These are phyloP conservation scores for Homarus gammarus DNA, from an alignment of 2,888 invertebrate species.

Conservation along the genomic window DNA sequence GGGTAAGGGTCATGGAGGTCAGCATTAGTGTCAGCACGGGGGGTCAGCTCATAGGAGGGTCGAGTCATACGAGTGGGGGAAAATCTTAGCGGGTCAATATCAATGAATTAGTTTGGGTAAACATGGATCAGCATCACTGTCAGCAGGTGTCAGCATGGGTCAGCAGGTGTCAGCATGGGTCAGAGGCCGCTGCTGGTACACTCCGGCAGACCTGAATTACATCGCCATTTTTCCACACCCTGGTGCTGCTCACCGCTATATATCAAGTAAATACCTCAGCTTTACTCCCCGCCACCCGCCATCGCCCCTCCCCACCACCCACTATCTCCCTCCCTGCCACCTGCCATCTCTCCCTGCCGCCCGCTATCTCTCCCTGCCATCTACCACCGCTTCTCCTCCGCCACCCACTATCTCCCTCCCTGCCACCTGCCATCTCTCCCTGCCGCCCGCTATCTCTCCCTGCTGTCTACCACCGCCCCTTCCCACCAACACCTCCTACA, in stretches of 20 bases:
- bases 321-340: slow-evolving; percentile 6
- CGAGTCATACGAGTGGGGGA: no score
- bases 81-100: no score
- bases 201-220: slow-evolving; percentile 20
- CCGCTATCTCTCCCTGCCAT: not conserved
- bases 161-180: not conserved
- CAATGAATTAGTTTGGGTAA: no score
- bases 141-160: no score
- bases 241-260: slow-evolving; percentile 1
- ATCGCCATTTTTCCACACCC: not conserved
- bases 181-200: not conserved
- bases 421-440: no score
- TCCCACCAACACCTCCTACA: no score
- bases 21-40: no score
- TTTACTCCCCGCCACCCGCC: slow-evolving; percentile 1
- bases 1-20: no score
- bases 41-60: no score
- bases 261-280: slow-evolving; percentile 42
- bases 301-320: not conserved
- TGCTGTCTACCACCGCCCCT: not conserved
- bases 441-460: no score
- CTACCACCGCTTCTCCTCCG: not conserved
- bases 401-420: not conserved
- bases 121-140: no score
- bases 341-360: not conserved